A percentile compares a stretch with the other conserved stretches of the same genome.
phyloP scores from a whole-genome alignment of 2,888 invertebrate genomes.

The Epinotia nisella region DNA sequence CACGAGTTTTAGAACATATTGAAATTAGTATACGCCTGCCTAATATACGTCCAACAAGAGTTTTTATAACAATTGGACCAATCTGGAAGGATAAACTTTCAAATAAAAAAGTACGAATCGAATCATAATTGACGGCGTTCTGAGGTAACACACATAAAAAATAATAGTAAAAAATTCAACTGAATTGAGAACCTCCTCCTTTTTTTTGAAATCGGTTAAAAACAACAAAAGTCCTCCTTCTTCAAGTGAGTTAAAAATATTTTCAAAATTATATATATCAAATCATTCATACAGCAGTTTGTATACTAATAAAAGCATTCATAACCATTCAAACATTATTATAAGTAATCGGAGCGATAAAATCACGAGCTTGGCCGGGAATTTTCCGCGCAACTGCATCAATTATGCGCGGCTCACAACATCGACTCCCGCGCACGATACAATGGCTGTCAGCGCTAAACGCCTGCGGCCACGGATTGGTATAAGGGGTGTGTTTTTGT shows the following conservation, averaged over 20 bases:
- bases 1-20: too few relatives aligned
- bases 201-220: too few relatives aligned
- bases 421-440: slow-evolving; percentile 66
- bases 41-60: too few relatives aligned
- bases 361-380: slow-evolving; percentile 56
- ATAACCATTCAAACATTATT: slow-evolving; percentile 53
- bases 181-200: too few relatives aligned
- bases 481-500: slow-evolving; percentile 57
- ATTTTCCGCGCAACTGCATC: slow-evolving; percentile 81
- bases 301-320: slow-evolving; percentile 18
- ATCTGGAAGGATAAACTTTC: too few relatives aligned
- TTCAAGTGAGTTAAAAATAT: neutral
- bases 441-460: slow-evolving; percentile 78
- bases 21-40: too few relatives aligned
- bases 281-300: neutral
- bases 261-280: neutral
- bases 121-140: too few relatives aligned
- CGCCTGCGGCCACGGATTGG: slow-evolving; percentile 73
- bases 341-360: slow-evolving; percentile 62
- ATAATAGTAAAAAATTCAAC: too few relatives aligned
- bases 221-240: neutral
- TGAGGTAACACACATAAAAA: too few relatives aligned
- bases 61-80: too few relatives aligned
- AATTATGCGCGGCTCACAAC: slow-evolving; percentile 74
- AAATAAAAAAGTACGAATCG: too few relatives aligned